phyloP scores from a whole-genome alignment of 2,888 invertebrate species.

The Psylliodes chrysocephalus region DNA sequence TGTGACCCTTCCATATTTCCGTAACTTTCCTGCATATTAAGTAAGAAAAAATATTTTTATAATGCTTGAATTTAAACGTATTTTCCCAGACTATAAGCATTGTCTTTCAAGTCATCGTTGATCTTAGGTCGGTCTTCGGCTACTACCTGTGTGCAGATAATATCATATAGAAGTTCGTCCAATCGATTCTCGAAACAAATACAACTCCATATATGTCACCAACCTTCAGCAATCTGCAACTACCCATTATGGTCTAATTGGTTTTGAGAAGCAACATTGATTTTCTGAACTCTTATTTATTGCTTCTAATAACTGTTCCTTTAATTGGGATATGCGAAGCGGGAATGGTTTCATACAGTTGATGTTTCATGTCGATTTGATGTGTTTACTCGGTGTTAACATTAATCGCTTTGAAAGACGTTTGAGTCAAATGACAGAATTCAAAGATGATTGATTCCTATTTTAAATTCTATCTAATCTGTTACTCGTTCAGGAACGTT shows the following conservation, averaged over 20 bases:
- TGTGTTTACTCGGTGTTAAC: constrained; percentile 30
- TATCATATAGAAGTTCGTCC: constrained; percentile 61
- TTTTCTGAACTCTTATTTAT: constrained; percentile 62
- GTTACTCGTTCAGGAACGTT: too few relatives aligned
- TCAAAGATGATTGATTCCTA: neutral
- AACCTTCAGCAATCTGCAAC: constrained; percentile 63
- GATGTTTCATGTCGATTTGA: constrained; percentile 33
- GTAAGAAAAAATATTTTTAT: too few relatives aligned
- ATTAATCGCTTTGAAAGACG: constrained; percentile 17
- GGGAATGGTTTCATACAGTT: constrained; percentile 43
- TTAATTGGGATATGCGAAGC: constrained; percentile 53
- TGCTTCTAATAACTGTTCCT: constrained; percentile 59
- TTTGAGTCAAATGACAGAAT: neutral
- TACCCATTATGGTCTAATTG: constrained; percentile 66
- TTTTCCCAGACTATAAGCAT: constrained; percentile 23
- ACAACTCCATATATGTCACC: constrained; percentile 64
- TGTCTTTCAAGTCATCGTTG: constrained; percentile 31
- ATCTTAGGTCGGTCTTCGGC: constrained; percentile 51
- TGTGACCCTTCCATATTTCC: too few relatives aligned
- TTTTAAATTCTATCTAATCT: neutral
- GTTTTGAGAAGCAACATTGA: constrained; percentile 65
- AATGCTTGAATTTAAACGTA: neutral
- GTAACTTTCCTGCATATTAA: too few relatives aligned
- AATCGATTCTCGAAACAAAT: constrained; percentile 65
- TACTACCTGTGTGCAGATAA: constrained; percentile 53